Base-by-base conservation (phyloP, 2,797 vertebrate genomes). In the Neosalanx taihuensis region DNA sequence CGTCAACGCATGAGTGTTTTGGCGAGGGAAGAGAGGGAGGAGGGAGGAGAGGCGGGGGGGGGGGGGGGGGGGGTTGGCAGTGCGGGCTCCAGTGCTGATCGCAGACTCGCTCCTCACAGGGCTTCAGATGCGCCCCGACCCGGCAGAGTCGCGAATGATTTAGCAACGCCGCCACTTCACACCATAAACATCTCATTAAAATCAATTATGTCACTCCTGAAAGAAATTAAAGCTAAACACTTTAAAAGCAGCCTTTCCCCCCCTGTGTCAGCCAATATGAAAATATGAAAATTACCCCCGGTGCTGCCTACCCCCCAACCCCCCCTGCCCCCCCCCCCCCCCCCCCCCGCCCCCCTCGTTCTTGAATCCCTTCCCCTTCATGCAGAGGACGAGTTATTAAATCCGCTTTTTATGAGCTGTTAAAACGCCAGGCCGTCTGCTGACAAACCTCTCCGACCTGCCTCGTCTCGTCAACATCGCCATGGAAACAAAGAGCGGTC, bases 191-290 rank as follows among this genome's bases (percentile, higher is more conserved):
- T 91, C 93, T 91, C 89, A 90, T 88, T 89, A 91, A 91, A 91
- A 89, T 88, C 87, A 94, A 94, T 95, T 95, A 95, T 90, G 92
- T 79, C 82, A 93, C 84, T 89, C 84, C 85, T 90, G 90, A 93
- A 92, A 92, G 79, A 95, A 95, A 94, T 93, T 92, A 95, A 93
- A 92, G 91, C 91, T 89, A 95, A 95, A 94, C n/a, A 83, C 84
- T 85, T 92, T 86, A 87, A 89, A 92, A 91, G 83, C 89, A 82
- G 81, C 81, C 88, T 88, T 81, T 85, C 89, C 79, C 92, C 81
- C n/a, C n/a, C n/a, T 88, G 93, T 90, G 89, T 91, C 67, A 76
- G 85, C 85, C 90, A 91, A 93, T 95, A 94, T 94, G 93, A 92
- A 91, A 89, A 93, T 92, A n/a, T n/a, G n/a, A n/a, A n/a, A n/a